Base-by-base conservation (phyloP, 2,113 vertebrate genomes). In the Pedetes capensis region DNA sequence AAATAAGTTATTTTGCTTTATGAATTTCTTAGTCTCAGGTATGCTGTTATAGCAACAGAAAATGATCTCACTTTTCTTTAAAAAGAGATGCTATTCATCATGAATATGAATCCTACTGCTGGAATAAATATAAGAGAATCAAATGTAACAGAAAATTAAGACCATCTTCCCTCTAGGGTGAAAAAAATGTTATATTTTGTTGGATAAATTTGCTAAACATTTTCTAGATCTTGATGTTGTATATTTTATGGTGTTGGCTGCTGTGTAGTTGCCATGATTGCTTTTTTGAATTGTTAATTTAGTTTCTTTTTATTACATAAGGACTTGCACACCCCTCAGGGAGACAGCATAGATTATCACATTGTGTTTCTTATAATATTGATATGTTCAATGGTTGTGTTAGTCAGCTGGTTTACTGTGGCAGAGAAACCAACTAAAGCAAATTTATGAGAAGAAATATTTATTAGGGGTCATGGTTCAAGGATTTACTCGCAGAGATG, bases 251-350 rank as follows among this genome's bases (percentile, higher is more conserved):
- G 66, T 71, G 23, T n/a, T 76, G n/a, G 10, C n/a, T 90, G 13
- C 2, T 17, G 11, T 1, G 64, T 16, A 25, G 17, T 76, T 89
- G 6, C 61, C 39, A 25, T 80, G 3, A 87, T n/a, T 79, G 25
- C 4, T 95, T 94, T 91, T 75, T 87, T 42, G 85, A 93, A 87
- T 80, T 55, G 59, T 91, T 91, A 95, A 88, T 84, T 90, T 76
- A 90, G 29, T 37, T 96, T 84, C 25, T 79, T 95, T 81, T 85
- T 85, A 66, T 85, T 42, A n/a, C 20, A 49, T 63, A 82, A 76
- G 76, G 72, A 79, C 91, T 94, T 80, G 83, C 66, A 32, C 82
- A 12, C 39, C 68, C 32, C 51, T 82, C 9, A 87, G 76, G 37
- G 42, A 94, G 1, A 87, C 22, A 68, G 0, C 37, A 76, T 63